These are phyloP conservation scores for Pygathrix nemaeus DNA, from an alignment of 2,113 vertebrate species.

Conservation along the genomic window DNA sequence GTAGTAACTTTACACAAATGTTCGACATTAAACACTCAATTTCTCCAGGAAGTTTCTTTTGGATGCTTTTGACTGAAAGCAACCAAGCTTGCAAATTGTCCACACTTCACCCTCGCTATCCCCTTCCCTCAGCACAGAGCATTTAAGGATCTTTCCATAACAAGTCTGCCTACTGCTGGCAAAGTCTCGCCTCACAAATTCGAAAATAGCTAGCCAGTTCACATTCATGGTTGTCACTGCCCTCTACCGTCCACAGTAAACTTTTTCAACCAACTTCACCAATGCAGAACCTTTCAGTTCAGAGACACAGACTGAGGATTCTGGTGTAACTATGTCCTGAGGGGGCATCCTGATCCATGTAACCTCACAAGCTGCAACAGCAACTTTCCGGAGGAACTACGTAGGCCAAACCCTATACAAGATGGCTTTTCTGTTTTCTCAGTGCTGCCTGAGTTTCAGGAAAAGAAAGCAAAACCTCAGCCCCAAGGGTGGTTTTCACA, in stretches of 20 bases:
- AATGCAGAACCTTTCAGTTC: not conserved
- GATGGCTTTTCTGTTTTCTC: not conserved
- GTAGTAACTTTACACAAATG: conserved; percentile 43
- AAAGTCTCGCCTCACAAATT: not conserved
- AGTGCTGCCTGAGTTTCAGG: not conserved
- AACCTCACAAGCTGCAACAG: not conserved
- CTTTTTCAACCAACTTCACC: not conserved
- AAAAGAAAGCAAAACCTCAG: not conserved
- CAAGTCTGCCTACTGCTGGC: not conserved
- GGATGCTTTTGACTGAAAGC: conserved; percentile 60
- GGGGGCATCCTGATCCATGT: rapidly evolving
- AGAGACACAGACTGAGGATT: not conserved
- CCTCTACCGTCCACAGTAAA: conserved; percentile 75
- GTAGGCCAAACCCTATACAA: rapidly evolving
- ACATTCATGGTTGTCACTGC: conserved; percentile 61
- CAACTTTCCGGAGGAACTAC: rapidly evolving
- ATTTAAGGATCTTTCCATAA: not conserved
- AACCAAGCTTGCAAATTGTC: conserved; percentile 14
- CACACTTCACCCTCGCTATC: not conserved
- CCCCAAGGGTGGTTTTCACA: not conserved
- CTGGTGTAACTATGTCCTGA: not conserved
- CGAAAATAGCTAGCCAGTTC: not conserved
- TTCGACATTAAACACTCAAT: conserved; percentile 19
- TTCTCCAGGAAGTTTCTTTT: conserved; percentile 79
- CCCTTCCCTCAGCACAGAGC: not conserved